Percentiles rank a stretch among this genome's conserved stretches.
Conservation (phyloP, 2,797 vertebrate genomes). For the Oryzias dopingdopingensis region DNA sequence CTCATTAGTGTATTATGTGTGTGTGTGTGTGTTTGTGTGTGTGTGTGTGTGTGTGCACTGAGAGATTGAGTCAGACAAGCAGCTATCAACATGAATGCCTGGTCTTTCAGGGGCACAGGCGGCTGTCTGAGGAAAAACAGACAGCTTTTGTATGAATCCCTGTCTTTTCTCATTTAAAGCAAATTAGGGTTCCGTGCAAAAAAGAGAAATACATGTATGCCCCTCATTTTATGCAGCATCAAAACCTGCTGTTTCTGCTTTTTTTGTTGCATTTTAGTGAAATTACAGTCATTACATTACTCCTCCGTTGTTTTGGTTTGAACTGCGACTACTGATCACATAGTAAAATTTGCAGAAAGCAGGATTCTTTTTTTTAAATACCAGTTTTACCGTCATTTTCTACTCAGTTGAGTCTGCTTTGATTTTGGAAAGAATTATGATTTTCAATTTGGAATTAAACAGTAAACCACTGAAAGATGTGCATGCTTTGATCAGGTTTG, state of each 20-base stretch:
- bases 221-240: slow-evolving; percentile 79
- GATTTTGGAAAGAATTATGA: slow-evolving; percentile 8
- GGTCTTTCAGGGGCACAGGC: slow-evolving; percentile 85
- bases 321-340: slow-evolving; percentile 51
- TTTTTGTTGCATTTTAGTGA: slow-evolving; percentile 69
- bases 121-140: slow-evolving; percentile 87
- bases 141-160: slow-evolving; percentile 92
- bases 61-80: slow-evolving; percentile 52
- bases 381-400: slow-evolving; percentile 29
- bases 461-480: slow-evolving; percentile 1
- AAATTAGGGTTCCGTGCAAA: slow-evolving; percentile 89
- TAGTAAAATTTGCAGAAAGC: slow-evolving; percentile 39
- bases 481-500: slow-evolving; percentile 4
- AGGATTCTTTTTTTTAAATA: slow-evolving; percentile 46
- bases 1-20: slow-evolving; percentile 77
- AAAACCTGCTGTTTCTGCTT: slow-evolving; percentile 78
- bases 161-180: slow-evolving; percentile 94
- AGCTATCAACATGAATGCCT: slow-evolving; percentile 84
- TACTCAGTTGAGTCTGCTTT: slow-evolving; percentile 15
- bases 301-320: slow-evolving; percentile 57
- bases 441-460: background rate
- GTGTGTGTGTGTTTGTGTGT: slow-evolving; percentile 73
- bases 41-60: slow-evolving; percentile 70
- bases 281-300: slow-evolving; percentile 70
- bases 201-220: slow-evolving; percentile 80